A percentile compares a stretch with the other conserved stretches of the same genome.
phyloP scores from a whole-genome alignment of 2,797 vertebrate genomes.

The Centroberyx gerrardi region DNA sequence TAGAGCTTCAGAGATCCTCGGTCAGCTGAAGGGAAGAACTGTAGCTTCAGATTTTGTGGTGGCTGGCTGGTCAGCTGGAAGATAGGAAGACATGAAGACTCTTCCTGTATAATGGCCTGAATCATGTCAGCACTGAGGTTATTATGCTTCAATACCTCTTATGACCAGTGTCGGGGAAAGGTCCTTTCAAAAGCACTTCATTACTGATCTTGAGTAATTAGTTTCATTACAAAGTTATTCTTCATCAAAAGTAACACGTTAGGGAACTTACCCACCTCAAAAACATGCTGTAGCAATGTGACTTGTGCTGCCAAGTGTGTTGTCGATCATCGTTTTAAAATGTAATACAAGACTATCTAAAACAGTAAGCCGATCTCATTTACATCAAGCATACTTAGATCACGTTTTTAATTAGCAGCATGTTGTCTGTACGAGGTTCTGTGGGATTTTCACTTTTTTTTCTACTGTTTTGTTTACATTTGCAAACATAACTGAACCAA shows the following conservation, averaged over 20 bases:
- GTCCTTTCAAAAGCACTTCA: no score
- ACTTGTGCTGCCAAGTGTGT: neutral
- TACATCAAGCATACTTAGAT: constrained; percentile 25
- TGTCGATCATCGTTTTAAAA: neutral
- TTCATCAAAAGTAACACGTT: no score
- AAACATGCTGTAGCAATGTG: no score
- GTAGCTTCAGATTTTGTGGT: constrained; percentile 16
- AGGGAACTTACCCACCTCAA: no score
- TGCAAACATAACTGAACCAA: neutral
- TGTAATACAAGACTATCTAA: neutral
- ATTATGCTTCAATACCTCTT: neutral
- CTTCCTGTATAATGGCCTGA: constrained; percentile 15
- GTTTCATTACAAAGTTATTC: neutral
- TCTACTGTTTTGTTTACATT: no score
- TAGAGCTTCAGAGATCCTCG: constrained; percentile 14
- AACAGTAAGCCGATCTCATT: constrained; percentile 9
- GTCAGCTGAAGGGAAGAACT: constrained; percentile 10
- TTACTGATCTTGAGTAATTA: neutral
- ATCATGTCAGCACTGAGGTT: constrained; percentile 18
- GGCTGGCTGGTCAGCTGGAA: constrained; percentile 57
- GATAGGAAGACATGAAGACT: constrained; percentile 52
- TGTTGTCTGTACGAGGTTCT: constrained; percentile 35
- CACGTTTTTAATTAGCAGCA: constrained; percentile 42
- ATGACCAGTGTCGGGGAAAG: no score
- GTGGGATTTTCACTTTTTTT: constrained; percentile 8